Evolutionary conservation across 1,140 invertebrate genomes (phyloP), one percentile per base, ranked within the genome.

Genomic region (Subanguina moxae): DNA sequence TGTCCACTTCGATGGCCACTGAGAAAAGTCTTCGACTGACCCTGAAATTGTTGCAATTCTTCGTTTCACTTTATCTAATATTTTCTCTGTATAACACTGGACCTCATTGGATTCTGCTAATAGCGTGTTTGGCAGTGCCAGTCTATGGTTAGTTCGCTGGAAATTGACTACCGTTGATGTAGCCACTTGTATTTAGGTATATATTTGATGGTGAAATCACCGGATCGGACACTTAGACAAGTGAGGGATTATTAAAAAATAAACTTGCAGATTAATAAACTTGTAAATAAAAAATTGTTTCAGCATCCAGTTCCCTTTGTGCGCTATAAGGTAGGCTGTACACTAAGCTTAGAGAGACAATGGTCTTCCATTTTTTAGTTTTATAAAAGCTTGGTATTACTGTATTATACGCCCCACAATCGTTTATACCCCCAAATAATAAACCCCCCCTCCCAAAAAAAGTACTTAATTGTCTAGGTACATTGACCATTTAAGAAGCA

Each of bases 71-170:
- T 9, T 72, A 30, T 61, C 57, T 72, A 45, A 69, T 75, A 30
- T 28, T 66, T 28, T 27, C 62, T 5, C 38, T 72, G 13, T 73
- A 67, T 19, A 28, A 52, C 28, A 73, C 72, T 43, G 70, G 70
- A 11, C 70, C 61, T 32, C 42, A 72, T 70, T 72, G 67, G 67
- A 61, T 72, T 21, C 30, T 72, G n/a, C 11, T 72, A n/a, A 25
- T 75, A 9, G 62, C 71, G 0, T 66, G 45, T 30, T 66, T 72
- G 46, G 71, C 70, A 17, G 42, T 72, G 30, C 71, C 71, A 17
- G 17, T 73, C 21, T 72, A 72, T 58, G 71, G 71, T 46, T 28
- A 27, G 13, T 56, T 27, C 17, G 17, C 11, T n/a, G 15, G 32
- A 17, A 57, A 23, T 59, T 1, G 1, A 23, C 13, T 65, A 25